A percentile compares a stretch with the other conserved stretches of the same genome.
Conservation (phyloP, 2,797 vertebrate species). For the Clarias platycephalus region DNA sequence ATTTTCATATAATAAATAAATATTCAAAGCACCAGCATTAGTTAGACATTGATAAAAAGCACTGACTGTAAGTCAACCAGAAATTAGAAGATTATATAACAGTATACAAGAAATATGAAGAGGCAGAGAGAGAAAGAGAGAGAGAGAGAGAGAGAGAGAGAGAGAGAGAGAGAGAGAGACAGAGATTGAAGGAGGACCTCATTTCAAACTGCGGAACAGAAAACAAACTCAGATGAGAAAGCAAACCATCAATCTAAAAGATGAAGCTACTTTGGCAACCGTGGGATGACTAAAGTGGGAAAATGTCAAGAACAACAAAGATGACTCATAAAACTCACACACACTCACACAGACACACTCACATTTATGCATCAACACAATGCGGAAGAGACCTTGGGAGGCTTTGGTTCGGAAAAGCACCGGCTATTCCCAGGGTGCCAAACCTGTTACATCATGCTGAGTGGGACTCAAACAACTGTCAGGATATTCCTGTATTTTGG, state of each 20-base stretch:
- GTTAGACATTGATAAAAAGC: neutral
- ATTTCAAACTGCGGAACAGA: conserved; percentile 19
- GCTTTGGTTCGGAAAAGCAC: conserved; percentile 24
- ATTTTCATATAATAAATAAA: neutral
- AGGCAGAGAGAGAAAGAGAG: neutral
- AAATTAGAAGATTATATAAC: neutral
- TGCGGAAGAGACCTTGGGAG: conserved; percentile 12
- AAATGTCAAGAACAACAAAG: conserved; percentile 33
- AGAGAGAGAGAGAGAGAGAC: neutral
- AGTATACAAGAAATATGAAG: conserved; percentile 3
- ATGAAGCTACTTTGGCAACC: neutral
- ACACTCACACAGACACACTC: neutral
- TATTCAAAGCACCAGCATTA: neutral
- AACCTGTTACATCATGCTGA: conserved; percentile 27
- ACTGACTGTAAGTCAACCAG: neutral
- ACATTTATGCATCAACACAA: conserved; percentile 21
- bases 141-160: neutral
- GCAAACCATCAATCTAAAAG: conserved; percentile 17
- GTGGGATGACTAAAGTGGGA: conserved; percentile 28
- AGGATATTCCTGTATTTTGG: neutral
- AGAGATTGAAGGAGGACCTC: conserved; percentile 2
- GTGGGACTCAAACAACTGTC: conserved; percentile 6
- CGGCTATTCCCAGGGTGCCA: conserved; percentile 18
- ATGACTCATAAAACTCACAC: conserved; percentile 30
- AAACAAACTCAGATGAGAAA: conserved; percentile 14